Conservation (phyloP, 2,888 invertebrate species). For the Caradrina clavipalpis region DNA sequence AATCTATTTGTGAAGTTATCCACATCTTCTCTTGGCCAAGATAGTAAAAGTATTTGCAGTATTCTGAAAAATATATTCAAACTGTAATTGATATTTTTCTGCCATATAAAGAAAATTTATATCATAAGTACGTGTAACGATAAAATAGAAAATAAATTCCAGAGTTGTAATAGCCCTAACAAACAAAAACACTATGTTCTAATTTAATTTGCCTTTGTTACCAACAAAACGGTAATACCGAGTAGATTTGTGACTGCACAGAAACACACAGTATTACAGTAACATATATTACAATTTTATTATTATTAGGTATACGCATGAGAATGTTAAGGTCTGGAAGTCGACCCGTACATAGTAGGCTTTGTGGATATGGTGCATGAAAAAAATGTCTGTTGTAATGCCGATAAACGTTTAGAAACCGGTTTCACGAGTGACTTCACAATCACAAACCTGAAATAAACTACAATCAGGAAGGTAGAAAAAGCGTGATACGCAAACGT, state of each 20-base stretch:
- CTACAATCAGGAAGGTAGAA: not conserved
- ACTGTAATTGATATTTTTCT: conserved; percentile 35
- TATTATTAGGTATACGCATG: conserved; percentile 6
- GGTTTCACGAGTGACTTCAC: not conserved
- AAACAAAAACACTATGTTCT: conserved; percentile 40
- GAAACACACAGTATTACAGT: conserved; percentile 19
- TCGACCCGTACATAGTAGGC: not conserved
- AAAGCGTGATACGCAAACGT: too few species aligned
- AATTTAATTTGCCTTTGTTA: conserved; percentile 53
- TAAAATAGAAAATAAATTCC: conserved; percentile 33
- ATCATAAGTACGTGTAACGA: conserved; percentile 9
- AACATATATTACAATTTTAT: conserved; percentile 25
- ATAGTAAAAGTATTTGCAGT: conserved; percentile 8
- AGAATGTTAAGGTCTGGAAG: conserved; percentile 3
- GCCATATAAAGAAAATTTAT: conserved; percentile 34
- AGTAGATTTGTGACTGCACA: conserved; percentile 44
- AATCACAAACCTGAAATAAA: not conserved
- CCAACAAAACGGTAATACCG: conserved; percentile 26
- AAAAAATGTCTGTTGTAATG: not conserved
- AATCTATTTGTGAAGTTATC: conserved; percentile 32
- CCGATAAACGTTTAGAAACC: not conserved
- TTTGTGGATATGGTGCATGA: not conserved
- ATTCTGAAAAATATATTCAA: conserved; percentile 22
- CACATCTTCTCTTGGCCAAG: conserved; percentile 13
- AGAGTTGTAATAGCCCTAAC: conserved; percentile 33